Base-by-base conservation (phyloP, 2,797 vertebrate genomes). In the Geotrypetes seraphini region DNA sequence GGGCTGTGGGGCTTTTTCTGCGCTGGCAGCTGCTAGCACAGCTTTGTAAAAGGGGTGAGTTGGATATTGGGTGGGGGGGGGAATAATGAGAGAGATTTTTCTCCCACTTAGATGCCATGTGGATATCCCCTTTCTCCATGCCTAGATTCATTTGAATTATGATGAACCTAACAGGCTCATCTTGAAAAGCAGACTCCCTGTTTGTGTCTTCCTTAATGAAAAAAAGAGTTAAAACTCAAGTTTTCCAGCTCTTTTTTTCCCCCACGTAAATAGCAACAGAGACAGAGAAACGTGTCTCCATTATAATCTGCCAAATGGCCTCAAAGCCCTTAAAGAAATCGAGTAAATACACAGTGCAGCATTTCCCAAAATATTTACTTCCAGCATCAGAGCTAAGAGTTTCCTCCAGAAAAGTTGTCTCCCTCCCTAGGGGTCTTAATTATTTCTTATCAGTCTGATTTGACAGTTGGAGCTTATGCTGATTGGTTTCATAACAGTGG, bases 401-500 rank as follows among this genome's bases (percentile, higher is more conserved):
- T 34, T 25, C 25, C 3, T 34, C 42, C 26, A 3, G 10, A 37
- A 46, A 52, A 42, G 27, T 9, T 0, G 0, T 22, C 4, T 46
- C 27, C 58, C n/a, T n/a, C 33, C 23, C 27, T 12, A 12, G 37
- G 14, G 17, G 22, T 46, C 38, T 37, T 16, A 47, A 37, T 30
- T 43, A 23, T 28, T 47, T 46, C 16, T 53, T 41, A 14, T 21
- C 10, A 17, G 20, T 25, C 26, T 36, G 36, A 30, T n/a, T 48
- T 60, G 39, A 39, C 42, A 32, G 13, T 28, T 41, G 27, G 39
- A 25, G 28, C 14, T 14, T 1, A 2, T 7, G 25, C 32, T 42
- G 37, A 31, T 50, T 17, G 20, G 10, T 25, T 31, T 7, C 23
- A 22, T 29, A 56, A 35, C 31, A 42, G 20, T 49, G 47, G 19